Percentiles rank a stretch among this genome's conserved stretches.
phyloP scores from a whole-genome alignment of 1,140 invertebrate genomes.

The Acyrthosiphon pisum region DNA sequence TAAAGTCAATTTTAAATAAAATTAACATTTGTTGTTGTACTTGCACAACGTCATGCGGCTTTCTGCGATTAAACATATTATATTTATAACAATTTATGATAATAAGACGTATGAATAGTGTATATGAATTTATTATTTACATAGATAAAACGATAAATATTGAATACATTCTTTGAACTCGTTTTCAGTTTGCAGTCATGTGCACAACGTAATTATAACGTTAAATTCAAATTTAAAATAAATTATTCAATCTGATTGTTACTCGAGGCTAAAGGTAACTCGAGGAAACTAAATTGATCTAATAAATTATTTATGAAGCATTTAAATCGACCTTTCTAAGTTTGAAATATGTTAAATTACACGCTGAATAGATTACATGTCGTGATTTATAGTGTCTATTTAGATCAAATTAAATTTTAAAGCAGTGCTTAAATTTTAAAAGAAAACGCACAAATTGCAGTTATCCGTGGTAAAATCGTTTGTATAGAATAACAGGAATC shows the following conservation, averaged over 20 bases:
- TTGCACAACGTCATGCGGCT: background rate
- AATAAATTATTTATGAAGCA: background rate
- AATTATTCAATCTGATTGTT: background rate
- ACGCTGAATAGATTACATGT: background rate
- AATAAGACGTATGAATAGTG: background rate
- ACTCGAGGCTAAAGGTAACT: background rate
- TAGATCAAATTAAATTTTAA: background rate
- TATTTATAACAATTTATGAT: conserved; percentile 3
- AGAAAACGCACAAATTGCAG: background rate
- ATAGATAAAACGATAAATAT: background rate
- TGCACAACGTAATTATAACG: background rate
- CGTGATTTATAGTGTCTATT: background rate
- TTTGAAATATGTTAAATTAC: background rate
- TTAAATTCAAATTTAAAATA: background rate
- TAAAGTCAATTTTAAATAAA: background rate
- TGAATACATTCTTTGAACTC: background rate
- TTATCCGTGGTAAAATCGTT: background rate
- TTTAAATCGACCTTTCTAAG: background rate
- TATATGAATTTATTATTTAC: background rate
- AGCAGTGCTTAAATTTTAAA: background rate
- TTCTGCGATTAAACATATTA: background rate
- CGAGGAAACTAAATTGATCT: background rate
- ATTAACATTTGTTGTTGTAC: background rate
- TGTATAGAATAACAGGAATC: background rate
- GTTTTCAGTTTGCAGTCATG: background rate